Evolutionary conservation across 1,140 invertebrate genomes (phyloP), one percentile per base, ranked within the genome.

Genomic region (Aphelinus atriplicis): DNA sequence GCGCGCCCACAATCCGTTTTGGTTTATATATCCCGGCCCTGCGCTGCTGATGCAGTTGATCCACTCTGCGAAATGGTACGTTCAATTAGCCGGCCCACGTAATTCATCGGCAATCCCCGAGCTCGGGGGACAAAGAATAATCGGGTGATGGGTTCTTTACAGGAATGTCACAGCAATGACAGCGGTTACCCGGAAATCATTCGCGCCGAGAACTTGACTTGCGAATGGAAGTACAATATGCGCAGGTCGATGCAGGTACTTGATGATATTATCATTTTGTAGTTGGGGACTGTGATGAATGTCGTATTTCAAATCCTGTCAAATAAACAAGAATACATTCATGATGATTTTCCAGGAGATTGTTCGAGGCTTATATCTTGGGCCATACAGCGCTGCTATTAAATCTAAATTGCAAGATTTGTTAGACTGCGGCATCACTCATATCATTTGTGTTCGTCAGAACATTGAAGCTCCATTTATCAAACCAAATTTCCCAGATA

Each of bases 381-480:
- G 93, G 9, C 92, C 92, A 7, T 93, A 93, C 84, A 90, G 88
- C 58, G 85, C 89, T 64, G 91, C 90, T 43, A 88, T 86, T 68
- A 87, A 86, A 77, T 86, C 89, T 50, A 90, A 89, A 78, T 83
- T 91, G n/a, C 85, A 88, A 51, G 80, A 77, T 66, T 84, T 93
- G 53, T 68, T 89, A 57, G 84, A 90, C 56, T 81, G 89, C 76
- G 91, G 91, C 50, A 91, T 94, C 74, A 93, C 92, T 57, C 92
- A 94, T 81, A 92, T 94, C 80, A 85, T 94, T 65, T 94, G 93
- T 82, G 91, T 94, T 55, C 86, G 92, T 71, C 90, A 92, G 79
- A 85, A 89, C 62, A 87, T 91, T 65, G 93, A 94, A 86, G 88
- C 91, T 45, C 87, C 92, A 82, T 90, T 92, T 82, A 91, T 94